Conservation (phyloP, 2,113 vertebrate species). For the Platycercus adscitus region DNA sequence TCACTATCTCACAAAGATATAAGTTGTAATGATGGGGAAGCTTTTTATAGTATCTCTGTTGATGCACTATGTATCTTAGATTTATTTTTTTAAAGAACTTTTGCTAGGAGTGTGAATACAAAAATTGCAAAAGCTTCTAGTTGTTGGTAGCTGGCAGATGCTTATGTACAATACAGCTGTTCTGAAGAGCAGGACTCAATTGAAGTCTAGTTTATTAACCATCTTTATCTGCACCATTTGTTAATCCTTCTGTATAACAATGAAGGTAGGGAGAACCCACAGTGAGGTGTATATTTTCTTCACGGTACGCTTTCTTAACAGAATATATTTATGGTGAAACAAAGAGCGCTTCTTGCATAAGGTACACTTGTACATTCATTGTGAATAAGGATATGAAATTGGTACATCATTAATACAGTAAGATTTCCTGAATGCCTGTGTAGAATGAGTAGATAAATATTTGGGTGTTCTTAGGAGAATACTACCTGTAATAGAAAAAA, state of each 20-base stretch:
- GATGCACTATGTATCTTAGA: not conserved
- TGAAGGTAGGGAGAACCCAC: not conserved
- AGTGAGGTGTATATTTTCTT: not conserved
- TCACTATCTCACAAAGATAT: not conserved
- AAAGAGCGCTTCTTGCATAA: not conserved
- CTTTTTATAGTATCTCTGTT: not conserved
- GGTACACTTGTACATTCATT: not conserved
- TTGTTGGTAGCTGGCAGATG: not conserved
- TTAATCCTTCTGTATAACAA: not conserved
- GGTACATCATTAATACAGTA: not conserved
- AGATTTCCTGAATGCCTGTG: not conserved
- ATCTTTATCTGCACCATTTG: not conserved
- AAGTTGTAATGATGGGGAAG: not conserved
- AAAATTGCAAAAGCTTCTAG: not conserved
- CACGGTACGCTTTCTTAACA: not conserved
- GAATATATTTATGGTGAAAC: not conserved
- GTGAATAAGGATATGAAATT: not conserved
- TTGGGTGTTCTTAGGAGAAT: not conserved
- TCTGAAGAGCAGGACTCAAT: not conserved
- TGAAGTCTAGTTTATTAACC: not conserved
- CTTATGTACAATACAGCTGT: not conserved
- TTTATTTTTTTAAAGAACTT: not conserved
- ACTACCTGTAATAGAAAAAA: not conserved
- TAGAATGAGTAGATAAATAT: not conserved
- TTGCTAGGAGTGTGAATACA: not conserved